A percentile compares a stretch with the other conserved stretches of the same genome.
phyloP scores from a whole-genome alignment of 35 echinoderm and acorn worm species.

The Lytechinus pictus region DNA sequence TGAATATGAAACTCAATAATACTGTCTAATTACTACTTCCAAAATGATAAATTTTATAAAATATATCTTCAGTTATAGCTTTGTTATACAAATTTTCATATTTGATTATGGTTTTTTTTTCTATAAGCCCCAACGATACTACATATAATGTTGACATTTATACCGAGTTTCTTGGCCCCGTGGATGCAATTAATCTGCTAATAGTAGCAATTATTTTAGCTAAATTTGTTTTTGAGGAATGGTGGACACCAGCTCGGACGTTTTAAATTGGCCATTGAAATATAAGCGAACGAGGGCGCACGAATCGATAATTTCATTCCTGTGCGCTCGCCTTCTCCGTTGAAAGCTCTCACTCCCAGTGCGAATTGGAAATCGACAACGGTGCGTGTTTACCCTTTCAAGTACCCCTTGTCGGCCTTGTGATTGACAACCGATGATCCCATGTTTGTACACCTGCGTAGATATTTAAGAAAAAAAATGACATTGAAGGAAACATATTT shows the following conservation, averaged over 20 bases:
- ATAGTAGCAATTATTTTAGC: neutral
- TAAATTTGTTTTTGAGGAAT: neutral
- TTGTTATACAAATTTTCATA: too few relatives aligned
- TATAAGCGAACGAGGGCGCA: neutral
- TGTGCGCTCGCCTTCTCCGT: neutral
- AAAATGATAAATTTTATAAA: too few relatives aligned
- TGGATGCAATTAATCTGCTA: neutral
- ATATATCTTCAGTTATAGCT: too few relatives aligned
- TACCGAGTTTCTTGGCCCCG: neutral
- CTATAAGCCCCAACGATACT: too few relatives aligned
- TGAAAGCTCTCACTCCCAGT: neutral
- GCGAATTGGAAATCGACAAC: neutral
- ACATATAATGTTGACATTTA: too few relatives aligned
- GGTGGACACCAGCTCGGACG: neutral
- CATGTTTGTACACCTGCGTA: neutral
- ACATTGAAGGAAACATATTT: neutral
- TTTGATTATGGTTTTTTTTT: too few relatives aligned
- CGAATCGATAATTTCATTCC: neutral
- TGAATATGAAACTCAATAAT: too few relatives aligned
- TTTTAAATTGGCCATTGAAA: neutral
- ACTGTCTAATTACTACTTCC: too few relatives aligned
- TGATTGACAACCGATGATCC: neutral
- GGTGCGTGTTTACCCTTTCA: neutral
- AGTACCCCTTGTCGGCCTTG: neutral
- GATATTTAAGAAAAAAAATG: neutral